These are phyloP conservation scores for Timandra comae DNA, from an alignment of 2,888 invertebrate genomes.

Conservation along the genomic window DNA sequence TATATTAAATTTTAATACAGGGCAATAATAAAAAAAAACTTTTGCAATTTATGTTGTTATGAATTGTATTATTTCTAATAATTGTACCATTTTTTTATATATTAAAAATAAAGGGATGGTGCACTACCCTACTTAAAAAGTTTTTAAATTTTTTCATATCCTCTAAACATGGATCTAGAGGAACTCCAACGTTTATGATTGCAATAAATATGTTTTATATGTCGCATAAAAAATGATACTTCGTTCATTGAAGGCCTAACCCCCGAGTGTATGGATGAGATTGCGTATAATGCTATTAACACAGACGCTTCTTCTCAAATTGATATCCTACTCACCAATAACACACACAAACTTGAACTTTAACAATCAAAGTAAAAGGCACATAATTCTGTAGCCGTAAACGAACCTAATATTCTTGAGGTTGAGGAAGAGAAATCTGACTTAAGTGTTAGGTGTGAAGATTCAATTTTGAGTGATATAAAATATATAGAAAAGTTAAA, in stretches of 20 bases:
- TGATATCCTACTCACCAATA: slow-evolving; percentile 58
- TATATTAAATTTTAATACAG: slow-evolving; percentile 4
- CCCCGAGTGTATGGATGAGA: slow-evolving; percentile 76
- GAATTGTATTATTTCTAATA: too few species aligned
- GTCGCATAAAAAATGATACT: slow-evolving; percentile 74
- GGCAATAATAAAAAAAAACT: too few species aligned
- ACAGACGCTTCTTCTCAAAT: slow-evolving; percentile 77
- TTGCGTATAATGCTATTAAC: slow-evolving; percentile 77
- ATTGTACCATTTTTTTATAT: too few species aligned
- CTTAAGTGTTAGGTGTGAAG: slow-evolving; percentile 24
- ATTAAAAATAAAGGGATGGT: too few species aligned
- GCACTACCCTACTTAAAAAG: background rate
- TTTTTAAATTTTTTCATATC: slow-evolving; percentile 51
- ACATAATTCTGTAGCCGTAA: slow-evolving; percentile 22
- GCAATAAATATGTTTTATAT: slow-evolving; percentile 77
- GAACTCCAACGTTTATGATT: slow-evolving; percentile 72
- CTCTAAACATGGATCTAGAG: slow-evolving; percentile 58
- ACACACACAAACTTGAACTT: slow-evolving; percentile 36
- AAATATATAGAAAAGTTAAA: slow-evolving; percentile 43
- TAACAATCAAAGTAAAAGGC: slow-evolving; percentile 24
- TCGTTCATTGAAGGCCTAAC: slow-evolving; percentile 64
- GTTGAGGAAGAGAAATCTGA: slow-evolving; percentile 29
- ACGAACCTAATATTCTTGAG: slow-evolving; percentile 31
- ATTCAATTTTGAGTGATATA: slow-evolving; percentile 28
- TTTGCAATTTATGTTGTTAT: too few species aligned